phyloP scores from a whole-genome alignment of 2,797 vertebrate genomes.

The Micrastur ruficollis region DNA sequence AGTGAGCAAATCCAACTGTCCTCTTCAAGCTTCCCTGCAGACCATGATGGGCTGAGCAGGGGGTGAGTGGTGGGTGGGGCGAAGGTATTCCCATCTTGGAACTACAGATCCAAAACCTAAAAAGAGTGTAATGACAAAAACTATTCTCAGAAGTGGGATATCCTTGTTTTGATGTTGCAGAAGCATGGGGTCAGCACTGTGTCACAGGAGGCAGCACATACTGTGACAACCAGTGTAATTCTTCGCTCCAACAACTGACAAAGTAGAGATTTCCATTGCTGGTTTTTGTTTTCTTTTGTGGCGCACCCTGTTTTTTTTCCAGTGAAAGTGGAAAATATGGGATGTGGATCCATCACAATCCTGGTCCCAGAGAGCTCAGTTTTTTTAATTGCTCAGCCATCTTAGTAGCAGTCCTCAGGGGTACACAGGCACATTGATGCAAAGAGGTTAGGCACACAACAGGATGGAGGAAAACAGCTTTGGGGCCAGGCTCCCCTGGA shows the following conservation, averaged over 20 bases:
- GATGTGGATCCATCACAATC: neutral
- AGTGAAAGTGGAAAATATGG: neutral
- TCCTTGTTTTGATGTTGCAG: neutral
- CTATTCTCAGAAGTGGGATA: neutral
- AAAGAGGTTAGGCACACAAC: neutral
- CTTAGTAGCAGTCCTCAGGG: neutral
- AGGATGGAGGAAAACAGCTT: neutral
- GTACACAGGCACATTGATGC: neutral
- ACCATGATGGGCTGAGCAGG: neutral
- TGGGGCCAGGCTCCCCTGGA: neutral
- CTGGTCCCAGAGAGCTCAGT: neutral
- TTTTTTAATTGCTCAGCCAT: neutral
- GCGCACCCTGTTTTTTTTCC: neutral
- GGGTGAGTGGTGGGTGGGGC: neutral
- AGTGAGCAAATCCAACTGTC: neutral
- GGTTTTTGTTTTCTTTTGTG: neutral
- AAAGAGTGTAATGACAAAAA: neutral
- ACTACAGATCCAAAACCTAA: neutral
- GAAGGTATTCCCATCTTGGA: neutral
- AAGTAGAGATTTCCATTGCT: neutral
- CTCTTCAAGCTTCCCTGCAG: neutral
- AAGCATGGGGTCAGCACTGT: rapidly evolving
- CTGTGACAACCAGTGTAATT: neutral
- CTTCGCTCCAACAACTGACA: neutral
- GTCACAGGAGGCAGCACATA: neutral